Conservation (phyloP, 2,797 vertebrate species). For the Neosilurus mollespiculum region DNA sequence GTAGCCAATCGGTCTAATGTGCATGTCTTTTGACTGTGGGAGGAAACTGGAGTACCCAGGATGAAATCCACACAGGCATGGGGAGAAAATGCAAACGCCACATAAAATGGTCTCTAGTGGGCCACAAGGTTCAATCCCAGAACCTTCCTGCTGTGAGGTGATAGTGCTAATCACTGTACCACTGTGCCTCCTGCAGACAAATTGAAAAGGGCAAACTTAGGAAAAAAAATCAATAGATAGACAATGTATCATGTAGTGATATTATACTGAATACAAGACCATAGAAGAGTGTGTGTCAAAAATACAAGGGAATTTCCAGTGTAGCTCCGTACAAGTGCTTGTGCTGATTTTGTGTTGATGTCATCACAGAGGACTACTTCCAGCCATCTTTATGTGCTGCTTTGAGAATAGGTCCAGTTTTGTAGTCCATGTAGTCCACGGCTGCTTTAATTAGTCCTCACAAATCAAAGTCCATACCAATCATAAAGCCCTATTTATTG, state of each 20-base stretch:
- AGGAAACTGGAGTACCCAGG: too few species aligned
- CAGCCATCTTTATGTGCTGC: neutral
- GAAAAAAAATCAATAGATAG: conserved; percentile 3
- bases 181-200: too few species aligned
- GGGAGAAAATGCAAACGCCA: too few species aligned
- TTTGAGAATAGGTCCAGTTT: neutral
- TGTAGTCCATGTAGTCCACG: too few species aligned
- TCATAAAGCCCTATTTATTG: neutral
- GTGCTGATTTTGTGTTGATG: neutral
- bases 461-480: neutral
- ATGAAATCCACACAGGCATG: too few species aligned
- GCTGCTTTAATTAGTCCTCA: neutral
- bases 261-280: neutral
- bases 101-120: too few species aligned
- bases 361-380: neutral
- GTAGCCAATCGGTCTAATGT: too few species aligned
- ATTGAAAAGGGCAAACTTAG: neutral
- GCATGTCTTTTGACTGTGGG: too few species aligned
- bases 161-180: too few species aligned
- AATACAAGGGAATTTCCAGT: neutral
- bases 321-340: neutral
- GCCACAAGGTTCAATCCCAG: too few species aligned
- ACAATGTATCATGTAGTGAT: neutral
- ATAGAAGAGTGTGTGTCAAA: neutral
- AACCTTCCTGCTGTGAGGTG: too few species aligned